These are phyloP conservation scores for Noctua fimbriata DNA, from an alignment of 2,888 invertebrate species.

Conservation along the genomic window DNA sequence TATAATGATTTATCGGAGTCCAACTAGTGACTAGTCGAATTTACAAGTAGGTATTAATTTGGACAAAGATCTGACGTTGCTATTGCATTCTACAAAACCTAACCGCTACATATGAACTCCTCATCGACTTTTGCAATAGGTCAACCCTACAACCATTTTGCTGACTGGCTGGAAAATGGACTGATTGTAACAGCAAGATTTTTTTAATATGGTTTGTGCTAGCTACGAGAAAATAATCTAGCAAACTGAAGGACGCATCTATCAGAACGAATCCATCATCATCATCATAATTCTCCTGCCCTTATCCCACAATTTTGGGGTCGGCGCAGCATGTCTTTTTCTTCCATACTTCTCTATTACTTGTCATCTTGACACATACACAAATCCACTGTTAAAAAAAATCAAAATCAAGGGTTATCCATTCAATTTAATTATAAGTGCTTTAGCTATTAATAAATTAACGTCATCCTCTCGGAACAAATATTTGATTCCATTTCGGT, in stretches of 20 bases:
- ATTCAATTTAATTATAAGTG: slow-evolving; percentile 1
- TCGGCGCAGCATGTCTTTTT: too few relatives aligned
- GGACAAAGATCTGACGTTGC: not conserved
- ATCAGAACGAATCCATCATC: too few relatives aligned
- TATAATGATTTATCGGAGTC: not conserved
- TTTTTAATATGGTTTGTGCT: not conserved
- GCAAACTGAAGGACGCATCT: not conserved
- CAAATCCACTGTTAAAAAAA: not conserved
- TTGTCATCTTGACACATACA: too few relatives aligned
- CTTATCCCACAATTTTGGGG: too few relatives aligned
- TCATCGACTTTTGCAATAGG: not conserved
- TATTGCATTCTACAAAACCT: not conserved
- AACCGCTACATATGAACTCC: too few relatives aligned
- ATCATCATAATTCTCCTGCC: too few relatives aligned
- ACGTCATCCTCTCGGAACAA: slow-evolving; percentile 19
- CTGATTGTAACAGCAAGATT: not conserved
- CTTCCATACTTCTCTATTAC: too few relatives aligned
- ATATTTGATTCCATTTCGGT: slow-evolving; percentile 24
- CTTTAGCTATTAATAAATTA: too few relatives aligned
- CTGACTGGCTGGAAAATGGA: not conserved
- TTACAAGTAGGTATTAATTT: not conserved
- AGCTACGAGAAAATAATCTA: not conserved
- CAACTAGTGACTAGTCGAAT: not conserved
- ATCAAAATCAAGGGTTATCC: not conserved
- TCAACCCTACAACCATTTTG: not conserved